Conservation (phyloP, 2,888 invertebrate species). For the Aphodius granarius region DNA sequence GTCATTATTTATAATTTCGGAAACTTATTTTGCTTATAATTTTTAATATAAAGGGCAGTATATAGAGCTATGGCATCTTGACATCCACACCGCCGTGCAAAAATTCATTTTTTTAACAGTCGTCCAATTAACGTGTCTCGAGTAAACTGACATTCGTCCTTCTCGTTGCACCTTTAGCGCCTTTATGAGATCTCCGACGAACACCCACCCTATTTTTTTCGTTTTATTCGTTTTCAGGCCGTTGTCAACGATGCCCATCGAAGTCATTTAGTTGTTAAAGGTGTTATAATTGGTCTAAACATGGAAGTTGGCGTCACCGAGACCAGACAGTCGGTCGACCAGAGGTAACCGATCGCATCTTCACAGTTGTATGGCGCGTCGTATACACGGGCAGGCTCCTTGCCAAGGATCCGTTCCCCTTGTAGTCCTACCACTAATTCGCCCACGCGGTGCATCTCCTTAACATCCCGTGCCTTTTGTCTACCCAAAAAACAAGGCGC, state of each 20-base stretch:
- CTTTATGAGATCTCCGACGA: background rate
- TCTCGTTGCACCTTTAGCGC: background rate
- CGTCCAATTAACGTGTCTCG: no score
- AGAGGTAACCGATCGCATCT: conserved; percentile 34
- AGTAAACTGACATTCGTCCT: background rate
- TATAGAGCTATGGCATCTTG: no score
- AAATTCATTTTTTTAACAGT: no score
- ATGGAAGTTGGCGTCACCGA: conserved; percentile 53
- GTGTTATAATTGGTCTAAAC: conserved; percentile 57
- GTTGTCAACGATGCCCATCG: conserved; percentile 51
- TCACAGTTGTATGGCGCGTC: conserved; percentile 19
- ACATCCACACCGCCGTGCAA: no score
- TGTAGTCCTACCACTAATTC: conserved; percentile 23
- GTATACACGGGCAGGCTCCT: conserved; percentile 38
- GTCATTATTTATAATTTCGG: no score
- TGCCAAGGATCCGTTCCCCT: conserved; percentile 38
- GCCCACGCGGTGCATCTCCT: conserved; percentile 24
- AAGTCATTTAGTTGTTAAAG: conserved; percentile 53
- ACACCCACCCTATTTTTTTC: background rate
- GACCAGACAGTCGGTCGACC: conserved; percentile 48
- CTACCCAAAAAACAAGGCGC: background rate
- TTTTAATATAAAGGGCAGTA: no score
- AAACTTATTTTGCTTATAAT: no score
- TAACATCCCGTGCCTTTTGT: conserved; percentile 8
- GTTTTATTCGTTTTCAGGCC: conserved; percentile 33